Evolutionary conservation across 2,113 vertebrate genomes (phyloP), one percentile per base, ranked within the genome.

Genomic region (Tychaedon coryphoeus): DNA sequence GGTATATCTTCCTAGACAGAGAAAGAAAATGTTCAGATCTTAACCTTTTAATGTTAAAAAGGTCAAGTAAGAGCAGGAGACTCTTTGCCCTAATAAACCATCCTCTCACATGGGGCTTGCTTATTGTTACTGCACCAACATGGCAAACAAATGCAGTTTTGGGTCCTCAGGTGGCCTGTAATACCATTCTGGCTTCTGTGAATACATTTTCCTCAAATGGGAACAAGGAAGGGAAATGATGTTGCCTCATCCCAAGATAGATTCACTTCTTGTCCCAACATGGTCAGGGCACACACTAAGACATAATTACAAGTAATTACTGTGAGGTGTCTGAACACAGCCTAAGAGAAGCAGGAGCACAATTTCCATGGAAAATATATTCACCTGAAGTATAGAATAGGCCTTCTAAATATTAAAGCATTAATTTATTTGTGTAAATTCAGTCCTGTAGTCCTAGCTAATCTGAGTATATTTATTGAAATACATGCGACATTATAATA

Each of bases 201-300:
- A 76, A 83, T 8, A 7, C 14, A 64, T 85, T 78, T 92, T 48
- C 70, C 60, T 90, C 57, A 85, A 71, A 77, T 4, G 15, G 8
- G 18, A 81, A 26, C 28, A 45, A 36, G 48, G 36, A 91, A 60
- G 16, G 58, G 58, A 88, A 82, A 79, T 12, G 4, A 28, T 64
- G 18, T 82, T 93, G 85, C 57, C 64, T 90, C 62, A 90, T 65
- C 50, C 58, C 54, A 73, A 34, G 51, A 75, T 36, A 82, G n/a
- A 73, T 90, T 65, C 15, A 17, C 13, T 85, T 90, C 90, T 93
- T 96, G 90, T 95, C 93, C 75, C 34, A 76, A 38, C 90, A 72
- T 0, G 12, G 54, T 40, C 36, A 57, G 50, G 45, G 67, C 58
- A 88, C 0, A 38, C 19, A 53, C 29, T 54, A 38, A 88, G 79